These are phyloP conservation scores for Capitulum mitella DNA, from an alignment of 2,888 invertebrate species.

Conservation along the genomic window DNA sequence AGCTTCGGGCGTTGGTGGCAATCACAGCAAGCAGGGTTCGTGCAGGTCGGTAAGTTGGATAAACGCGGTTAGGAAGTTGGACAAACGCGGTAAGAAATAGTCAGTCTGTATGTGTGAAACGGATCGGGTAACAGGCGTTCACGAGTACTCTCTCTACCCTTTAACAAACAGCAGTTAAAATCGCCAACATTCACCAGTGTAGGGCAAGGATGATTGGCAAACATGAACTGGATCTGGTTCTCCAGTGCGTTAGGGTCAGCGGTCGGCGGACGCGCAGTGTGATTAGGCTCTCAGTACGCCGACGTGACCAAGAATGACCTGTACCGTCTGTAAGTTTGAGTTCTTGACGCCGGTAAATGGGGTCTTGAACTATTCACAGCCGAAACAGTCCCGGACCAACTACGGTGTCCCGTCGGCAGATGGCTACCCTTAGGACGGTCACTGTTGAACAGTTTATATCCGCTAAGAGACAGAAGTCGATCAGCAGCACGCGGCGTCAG, in stretches of 20 bases:
- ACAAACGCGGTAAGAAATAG: too few species aligned
- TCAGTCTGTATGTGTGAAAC: background rate
- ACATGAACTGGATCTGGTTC: background rate
- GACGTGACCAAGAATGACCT: background rate
- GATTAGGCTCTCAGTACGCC: background rate
- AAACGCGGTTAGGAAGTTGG: background rate
- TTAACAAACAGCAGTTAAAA: background rate
- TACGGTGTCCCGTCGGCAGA: background rate
- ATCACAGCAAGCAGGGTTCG: background rate
- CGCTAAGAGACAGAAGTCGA: background rate
- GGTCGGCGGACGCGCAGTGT: background rate
- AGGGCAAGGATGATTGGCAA: background rate
- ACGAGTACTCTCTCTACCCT: too few species aligned
- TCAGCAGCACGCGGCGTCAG: background rate
- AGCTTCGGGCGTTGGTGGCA: background rate
- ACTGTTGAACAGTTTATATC: background rate
- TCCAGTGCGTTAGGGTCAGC: background rate
- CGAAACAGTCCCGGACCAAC: background rate
- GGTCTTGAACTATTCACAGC: background rate
- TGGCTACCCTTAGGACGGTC: background rate
- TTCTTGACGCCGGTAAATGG: background rate
- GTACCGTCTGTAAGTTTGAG: background rate
- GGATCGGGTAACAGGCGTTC: background rate
- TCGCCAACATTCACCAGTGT: background rate
- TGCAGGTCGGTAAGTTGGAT: background rate